These are phyloP conservation scores for Gymnorhina tibicen DNA, from an alignment of 2,113 vertebrate genomes.

Conservation along the genomic window DNA sequence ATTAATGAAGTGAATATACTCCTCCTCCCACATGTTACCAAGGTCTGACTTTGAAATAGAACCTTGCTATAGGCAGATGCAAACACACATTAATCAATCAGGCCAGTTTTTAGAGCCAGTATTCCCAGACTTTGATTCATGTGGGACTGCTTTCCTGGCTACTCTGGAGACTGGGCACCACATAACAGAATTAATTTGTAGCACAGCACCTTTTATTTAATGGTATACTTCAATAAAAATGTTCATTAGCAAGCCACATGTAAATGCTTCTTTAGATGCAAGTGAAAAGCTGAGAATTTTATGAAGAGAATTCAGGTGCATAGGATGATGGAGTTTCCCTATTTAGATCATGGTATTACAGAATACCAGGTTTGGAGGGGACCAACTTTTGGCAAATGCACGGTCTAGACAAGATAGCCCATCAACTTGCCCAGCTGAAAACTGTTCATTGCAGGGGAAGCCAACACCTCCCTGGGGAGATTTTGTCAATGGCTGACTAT, in stretches of 20 bases:
- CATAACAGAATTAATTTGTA: background rate
- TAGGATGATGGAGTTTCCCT: background rate
- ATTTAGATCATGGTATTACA: background rate
- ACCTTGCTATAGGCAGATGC: background rate
- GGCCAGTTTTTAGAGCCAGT: background rate
- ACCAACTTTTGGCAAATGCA: background rate
- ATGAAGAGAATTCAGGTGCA: background rate
- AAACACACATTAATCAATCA: background rate
- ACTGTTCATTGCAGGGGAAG: background rate
- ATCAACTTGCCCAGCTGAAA: background rate
- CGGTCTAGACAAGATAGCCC: background rate
- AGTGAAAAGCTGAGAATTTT: background rate
- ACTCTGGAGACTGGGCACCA: background rate
- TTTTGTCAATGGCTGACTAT: background rate
- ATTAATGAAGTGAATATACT: background rate
- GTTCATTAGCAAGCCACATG: background rate
- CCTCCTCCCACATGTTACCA: background rate
- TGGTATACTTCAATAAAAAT: background rate
- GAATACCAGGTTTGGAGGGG: background rate
- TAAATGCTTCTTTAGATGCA: background rate
- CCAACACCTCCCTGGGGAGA: background rate
- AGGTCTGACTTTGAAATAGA: background rate
- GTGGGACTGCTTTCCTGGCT: background rate
- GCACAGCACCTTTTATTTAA: background rate
- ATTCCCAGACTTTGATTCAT: background rate